Percentiles rank a stretch among this genome's conserved stretches.
These are phyloP conservation scores for Phaenicophaeus curvirostris DNA, from an alignment of 2,797 vertebrate species.

Conservation along the genomic window DNA sequence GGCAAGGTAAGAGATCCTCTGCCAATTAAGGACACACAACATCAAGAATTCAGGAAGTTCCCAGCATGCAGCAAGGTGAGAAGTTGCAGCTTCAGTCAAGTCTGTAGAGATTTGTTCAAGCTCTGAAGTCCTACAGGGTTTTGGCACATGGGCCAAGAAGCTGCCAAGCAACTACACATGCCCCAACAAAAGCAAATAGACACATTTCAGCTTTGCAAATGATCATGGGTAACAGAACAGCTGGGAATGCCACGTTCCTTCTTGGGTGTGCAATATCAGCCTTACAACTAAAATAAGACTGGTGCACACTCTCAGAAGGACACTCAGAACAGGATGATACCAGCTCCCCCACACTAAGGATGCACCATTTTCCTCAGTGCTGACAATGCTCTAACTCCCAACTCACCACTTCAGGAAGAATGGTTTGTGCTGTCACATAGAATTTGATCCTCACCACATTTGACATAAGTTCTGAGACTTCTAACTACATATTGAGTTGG, in stretches of 20 bases:
- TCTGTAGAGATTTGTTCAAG: background rate
- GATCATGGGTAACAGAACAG: background rate
- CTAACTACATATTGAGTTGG: background rate
- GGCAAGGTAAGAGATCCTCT: slow-evolving; percentile 2
- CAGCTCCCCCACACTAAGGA: background rate
- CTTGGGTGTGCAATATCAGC: background rate
- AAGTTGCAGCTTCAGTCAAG: background rate
- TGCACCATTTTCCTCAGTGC: background rate
- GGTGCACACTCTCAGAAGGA: background rate
- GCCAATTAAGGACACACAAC: background rate
- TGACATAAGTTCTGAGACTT: background rate
- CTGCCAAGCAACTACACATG: background rate
- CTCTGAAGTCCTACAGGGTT: background rate
- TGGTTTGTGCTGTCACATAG: background rate
- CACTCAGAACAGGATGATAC: background rate
- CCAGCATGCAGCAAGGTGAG: background rate
- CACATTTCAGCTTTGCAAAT: background rate
- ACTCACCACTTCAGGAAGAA: background rate
- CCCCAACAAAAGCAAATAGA: background rate
- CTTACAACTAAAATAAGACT: background rate
- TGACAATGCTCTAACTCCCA: background rate
- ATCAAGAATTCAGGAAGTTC: slow-evolving; percentile 8
- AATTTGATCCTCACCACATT: background rate
- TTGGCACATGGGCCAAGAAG: background rate
- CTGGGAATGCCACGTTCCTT: background rate